Base-by-base conservation (phyloP, 2,113 vertebrate species). In the Rhineura floridana region DNA sequence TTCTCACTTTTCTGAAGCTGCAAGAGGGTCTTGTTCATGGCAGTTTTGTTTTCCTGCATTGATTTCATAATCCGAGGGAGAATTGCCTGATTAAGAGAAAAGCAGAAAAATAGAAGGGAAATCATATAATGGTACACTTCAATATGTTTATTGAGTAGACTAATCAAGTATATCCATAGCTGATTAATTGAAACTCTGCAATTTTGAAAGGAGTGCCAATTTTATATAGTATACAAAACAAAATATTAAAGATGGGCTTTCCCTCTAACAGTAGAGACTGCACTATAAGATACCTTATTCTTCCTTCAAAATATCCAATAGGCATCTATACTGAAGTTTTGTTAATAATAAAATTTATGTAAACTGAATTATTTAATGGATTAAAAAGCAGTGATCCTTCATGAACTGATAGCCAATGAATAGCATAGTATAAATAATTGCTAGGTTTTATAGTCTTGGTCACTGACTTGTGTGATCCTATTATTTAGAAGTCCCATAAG, bases 11-110 rank as follows among this genome's bases (percentile, higher is more conserved):
- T 1, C 87, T 79, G 46, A 85, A 96, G 89, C 10, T 87, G 33
- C 85, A 78, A 23, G 0, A 94, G 42, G 17, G 76, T 7, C 0
- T 28, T 17, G 77, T 3, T 17, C 72, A 93, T 15, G 33, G 33
- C 0, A 0, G 0, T 80, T 91, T 33, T 50, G 6, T 0, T 3
- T 69, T 78, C 0, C 70, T 87, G 28, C 70, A 93, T 90, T 33
- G 0, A 0, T 1, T 1, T 30, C 77, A 84, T 1, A 0, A 0
- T 11, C 1, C 3, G 0, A 0, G n/a, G 81, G 59, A 94, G 88
- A 44, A 85, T 3, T 3, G 0, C 65, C 93, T 94, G 73, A 12
- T n/a, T 89, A 67, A 90, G 46, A 39, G 67, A 89, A 65, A 89
- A 44, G 73, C 25, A 90, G 23, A 4, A 81, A 25, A 42, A 59